A percentile compares a stretch with the other conserved stretches of the same genome.
Conservation (phyloP, 2,797 vertebrate genomes). For the Chrysocyon brachyurus region DNA sequence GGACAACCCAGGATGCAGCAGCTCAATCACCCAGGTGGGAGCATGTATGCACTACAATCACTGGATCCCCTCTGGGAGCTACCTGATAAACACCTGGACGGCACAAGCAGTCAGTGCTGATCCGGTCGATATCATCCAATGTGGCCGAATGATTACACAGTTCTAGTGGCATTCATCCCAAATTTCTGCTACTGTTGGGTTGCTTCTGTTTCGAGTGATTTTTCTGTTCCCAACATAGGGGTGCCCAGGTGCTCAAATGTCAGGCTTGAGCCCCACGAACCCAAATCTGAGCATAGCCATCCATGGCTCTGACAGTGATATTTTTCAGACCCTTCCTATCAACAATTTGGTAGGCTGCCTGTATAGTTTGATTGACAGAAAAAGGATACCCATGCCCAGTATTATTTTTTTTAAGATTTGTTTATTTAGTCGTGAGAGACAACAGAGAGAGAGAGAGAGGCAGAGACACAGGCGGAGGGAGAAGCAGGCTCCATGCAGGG, state of each 20-base stretch:
- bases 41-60: background rate
- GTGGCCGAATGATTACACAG: background rate
- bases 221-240: background rate
- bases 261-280: background rate
- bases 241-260: background rate
- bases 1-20: background rate
- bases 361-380: background rate
- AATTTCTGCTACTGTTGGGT: background rate
- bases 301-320: background rate
- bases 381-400: background rate
- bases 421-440: too few species aligned
- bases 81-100: background rate
- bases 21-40: background rate
- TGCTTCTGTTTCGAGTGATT: background rate
- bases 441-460: too few species aligned
- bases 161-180: background rate
- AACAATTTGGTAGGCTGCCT: background rate
- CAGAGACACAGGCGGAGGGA: too few species aligned
- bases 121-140: background rate
- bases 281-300: background rate
- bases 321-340: background rate
- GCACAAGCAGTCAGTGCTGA: background rate
- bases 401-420: too few species aligned
- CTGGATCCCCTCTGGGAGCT: background rate
- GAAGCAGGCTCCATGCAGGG: too few species aligned